Conservation (phyloP, 2,888 invertebrate genomes). For the Amphipoea oculea region DNA sequence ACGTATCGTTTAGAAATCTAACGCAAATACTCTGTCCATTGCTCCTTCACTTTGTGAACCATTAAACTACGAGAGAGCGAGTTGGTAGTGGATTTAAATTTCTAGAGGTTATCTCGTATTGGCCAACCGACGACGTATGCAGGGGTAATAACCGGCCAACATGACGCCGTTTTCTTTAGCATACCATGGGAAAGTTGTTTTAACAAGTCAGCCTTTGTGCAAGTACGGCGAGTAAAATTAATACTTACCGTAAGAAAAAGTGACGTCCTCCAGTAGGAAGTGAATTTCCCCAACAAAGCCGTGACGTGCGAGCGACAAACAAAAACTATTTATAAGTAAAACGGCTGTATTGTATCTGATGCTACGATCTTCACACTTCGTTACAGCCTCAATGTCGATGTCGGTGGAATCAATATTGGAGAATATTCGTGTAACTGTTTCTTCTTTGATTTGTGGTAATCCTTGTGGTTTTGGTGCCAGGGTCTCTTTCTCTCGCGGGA, state of each 20-base stretch:
- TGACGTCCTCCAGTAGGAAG: constrained; percentile 64
- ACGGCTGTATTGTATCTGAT: constrained; percentile 66
- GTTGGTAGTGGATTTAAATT: constrained; percentile 42
- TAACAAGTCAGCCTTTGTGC: constrained; percentile 50
- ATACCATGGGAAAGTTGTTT: constrained; percentile 64
- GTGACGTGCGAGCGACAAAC: constrained; percentile 58
- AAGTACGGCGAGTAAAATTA: constrained; percentile 52
- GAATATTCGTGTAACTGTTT: constrained; percentile 39
- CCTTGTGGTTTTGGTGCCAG: constrained; percentile 47
- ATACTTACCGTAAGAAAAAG: constrained; percentile 58
- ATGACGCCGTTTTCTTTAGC: constrained; percentile 52
- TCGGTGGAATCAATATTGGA: constrained; percentile 64
- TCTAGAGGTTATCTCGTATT: constrained; percentile 52
- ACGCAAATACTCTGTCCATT: constrained; percentile 23
- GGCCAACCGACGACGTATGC: constrained; percentile 41
- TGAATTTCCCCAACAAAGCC: constrained; percentile 62
- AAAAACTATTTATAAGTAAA: constrained; percentile 66
- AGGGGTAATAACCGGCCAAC: constrained; percentile 59
- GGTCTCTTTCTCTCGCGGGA: constrained; percentile 39
- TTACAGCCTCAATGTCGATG: constrained; percentile 80
- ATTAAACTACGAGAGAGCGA: constrained; percentile 17
- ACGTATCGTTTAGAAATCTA: constrained; percentile 13
- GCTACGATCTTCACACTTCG: constrained; percentile 82
- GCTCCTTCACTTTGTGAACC: constrained; percentile 29
- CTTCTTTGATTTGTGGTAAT: constrained; percentile 38